Conservation (phyloP, 1,140 invertebrate genomes). For the Philaenus spumarius region DNA sequence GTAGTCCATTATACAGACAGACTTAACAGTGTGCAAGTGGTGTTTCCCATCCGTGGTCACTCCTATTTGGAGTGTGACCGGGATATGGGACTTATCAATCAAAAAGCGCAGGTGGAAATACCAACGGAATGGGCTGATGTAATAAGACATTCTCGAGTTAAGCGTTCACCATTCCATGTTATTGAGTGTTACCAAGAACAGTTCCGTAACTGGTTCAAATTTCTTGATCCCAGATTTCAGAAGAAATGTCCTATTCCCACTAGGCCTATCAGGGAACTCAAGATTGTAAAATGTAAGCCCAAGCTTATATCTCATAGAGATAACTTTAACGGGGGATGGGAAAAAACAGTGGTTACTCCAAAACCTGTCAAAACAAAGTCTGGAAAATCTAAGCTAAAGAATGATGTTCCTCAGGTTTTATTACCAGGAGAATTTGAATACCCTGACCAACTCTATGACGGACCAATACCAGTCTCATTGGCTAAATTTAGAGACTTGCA, state of each 20-base stretch:
- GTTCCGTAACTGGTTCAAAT: constrained; percentile 13
- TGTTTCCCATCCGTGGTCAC: constrained; percentile 3
- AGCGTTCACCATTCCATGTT: not conserved
- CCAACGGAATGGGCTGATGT: not conserved
- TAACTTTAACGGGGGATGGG: not conserved
- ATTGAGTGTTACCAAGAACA: constrained; percentile 3
- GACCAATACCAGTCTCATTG: no score
- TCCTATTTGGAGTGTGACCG: constrained; percentile 9
- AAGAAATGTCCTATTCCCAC: constrained; percentile 15
- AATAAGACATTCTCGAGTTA: not conserved
- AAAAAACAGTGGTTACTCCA: no score
- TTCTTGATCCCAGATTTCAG: constrained; percentile 3
- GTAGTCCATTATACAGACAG: not conserved
- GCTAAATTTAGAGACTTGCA: no score
- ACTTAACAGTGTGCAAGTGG: not conserved
- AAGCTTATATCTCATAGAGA: constrained; percentile 10
- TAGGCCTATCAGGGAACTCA: constrained; percentile 13
- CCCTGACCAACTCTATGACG: no score
- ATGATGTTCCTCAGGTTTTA: no score
- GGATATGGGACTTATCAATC: constrained; percentile 1
- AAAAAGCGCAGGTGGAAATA: not conserved
- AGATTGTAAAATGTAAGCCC: constrained; percentile 1
- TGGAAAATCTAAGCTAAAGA: no score
- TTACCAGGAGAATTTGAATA: no score
- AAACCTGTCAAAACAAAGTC: constrained; percentile 4